Conservation (phyloP, 1,140 invertebrate genomes). For the Nebria ingens region DNA sequence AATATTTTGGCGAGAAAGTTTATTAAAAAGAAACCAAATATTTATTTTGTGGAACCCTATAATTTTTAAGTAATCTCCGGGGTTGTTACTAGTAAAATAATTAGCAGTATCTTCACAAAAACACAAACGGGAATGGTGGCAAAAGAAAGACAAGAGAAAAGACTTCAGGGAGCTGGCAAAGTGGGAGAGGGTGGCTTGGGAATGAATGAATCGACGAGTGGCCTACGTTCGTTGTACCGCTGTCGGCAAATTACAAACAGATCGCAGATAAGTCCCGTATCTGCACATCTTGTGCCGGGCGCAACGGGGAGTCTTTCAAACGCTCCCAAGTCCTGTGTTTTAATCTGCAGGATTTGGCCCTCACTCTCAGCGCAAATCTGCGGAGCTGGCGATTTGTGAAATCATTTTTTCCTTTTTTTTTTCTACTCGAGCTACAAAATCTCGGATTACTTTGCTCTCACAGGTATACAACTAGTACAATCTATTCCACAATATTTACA, state of each 20-base stretch:
- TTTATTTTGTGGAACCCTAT: no score
- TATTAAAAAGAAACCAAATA: no score
- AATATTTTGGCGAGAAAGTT: no score
- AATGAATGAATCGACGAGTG: neutral
- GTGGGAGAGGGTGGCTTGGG: no score
- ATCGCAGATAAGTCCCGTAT: conserved; percentile 17
- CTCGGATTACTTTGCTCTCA: conserved; percentile 15
- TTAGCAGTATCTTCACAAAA: neutral
- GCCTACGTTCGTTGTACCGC: neutral
- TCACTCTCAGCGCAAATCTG: conserved; percentile 13
- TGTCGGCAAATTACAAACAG: conserved; percentile 24
- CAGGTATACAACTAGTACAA: no score
- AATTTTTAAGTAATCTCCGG: no score
- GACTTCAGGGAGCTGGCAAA: neutral
- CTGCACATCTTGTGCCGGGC: conserved; percentile 17
- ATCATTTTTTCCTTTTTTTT: conserved; percentile 19
- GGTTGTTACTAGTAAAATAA: no score
- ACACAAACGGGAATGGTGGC: neutral
- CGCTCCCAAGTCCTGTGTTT: conserved; percentile 18
- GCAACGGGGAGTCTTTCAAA: conserved; percentile 20
- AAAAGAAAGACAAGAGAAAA: neutral
- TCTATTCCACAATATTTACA: no score
- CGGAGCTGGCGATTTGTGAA: conserved; percentile 18
- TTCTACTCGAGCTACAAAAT: conserved; percentile 12
- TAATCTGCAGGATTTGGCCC: conserved; percentile 16